Base-by-base conservation (phyloP, 2,113 vertebrate genomes). In the Oxyura jamaicensis region DNA sequence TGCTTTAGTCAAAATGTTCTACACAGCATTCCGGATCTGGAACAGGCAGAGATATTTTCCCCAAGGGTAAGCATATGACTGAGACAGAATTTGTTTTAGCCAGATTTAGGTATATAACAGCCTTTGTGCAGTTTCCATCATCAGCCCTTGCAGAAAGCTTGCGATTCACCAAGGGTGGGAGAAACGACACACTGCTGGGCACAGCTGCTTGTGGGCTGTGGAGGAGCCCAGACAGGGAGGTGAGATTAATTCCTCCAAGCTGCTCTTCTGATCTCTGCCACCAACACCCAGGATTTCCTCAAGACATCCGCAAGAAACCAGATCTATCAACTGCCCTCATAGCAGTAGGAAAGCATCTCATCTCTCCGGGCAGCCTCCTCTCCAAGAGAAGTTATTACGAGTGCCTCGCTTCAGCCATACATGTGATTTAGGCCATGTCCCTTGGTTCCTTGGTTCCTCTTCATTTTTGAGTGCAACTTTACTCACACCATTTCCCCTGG, bases 1-100 rank as follows among this genome's bases (percentile, higher is more conserved):
- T 59, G 35, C 13, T 74, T 71, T 17, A 26, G 13, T 42, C 44
- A 41, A 41, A 14, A 20, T 0, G 0, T 68, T 65, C 26, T 2
- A 42, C 11, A 4, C 41, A 23, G 8, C 55, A 23, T 15, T 48
- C 18, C 65, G 62, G 44, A 92, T 29, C 36, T 78, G 62, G 13
- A 29, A 46, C 36, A 42, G 42, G 35, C 41, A 50, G 68, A 52
- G 63, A 4, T 69, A 19, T 31, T 75, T 6, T 19, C 42, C 36
- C 29, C 25, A 26, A 5, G 50, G 11, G 33, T 1, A 44, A 31
- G 20, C n/a, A 8, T 26, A 17, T 29, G 36, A n/a, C n/a, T 65
- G 55, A 84, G 26, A 18, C 39, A 48, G 62, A 81, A 39, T 7
- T 5, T 44, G 20, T 6, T 93, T 76, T 31, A 66, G 26, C 6